These are phyloP conservation scores for Spodoptera littoralis DNA, from an alignment of 2,888 invertebrate genomes.

Conservation along the genomic window DNA sequence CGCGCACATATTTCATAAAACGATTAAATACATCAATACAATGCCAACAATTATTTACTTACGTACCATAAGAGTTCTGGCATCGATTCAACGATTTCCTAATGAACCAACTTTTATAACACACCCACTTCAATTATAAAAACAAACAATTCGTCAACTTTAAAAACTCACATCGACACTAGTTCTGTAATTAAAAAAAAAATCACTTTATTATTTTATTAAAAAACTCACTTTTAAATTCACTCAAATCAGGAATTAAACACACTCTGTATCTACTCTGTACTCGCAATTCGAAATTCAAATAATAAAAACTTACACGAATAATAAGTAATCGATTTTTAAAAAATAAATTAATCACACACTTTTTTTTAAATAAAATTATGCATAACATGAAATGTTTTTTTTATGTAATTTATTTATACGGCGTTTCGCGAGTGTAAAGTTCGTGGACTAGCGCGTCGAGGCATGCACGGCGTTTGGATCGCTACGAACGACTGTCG, in stretches of 20 bases:
- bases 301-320: neutral
- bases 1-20: conserved; percentile 29
- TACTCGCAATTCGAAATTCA: conserved; percentile 7
- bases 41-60: conserved; percentile 52
- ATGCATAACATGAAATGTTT: neutral
- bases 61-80: conserved; percentile 51
- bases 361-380: conserved; percentile 3
- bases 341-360: conserved; percentile 1
- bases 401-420: conserved; percentile 14
- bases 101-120: conserved; percentile 51
- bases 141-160: conserved; percentile 40
- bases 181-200: neutral
- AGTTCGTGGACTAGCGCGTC: conserved; percentile 40
- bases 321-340: neutral
- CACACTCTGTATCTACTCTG: conserved; percentile 5
- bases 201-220: too few species aligned
- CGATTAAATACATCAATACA: conserved; percentile 42
- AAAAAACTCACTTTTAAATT: conserved; percentile 1
- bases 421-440: conserved; percentile 36
- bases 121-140: conserved; percentile 45
- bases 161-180: conserved; percentile 32
- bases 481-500: conserved; percentile 52
- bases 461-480: conserved; percentile 54
- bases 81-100: conserved; percentile 59
- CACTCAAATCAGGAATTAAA: conserved; percentile 3